A percentile compares a stretch with the other conserved stretches of the same genome.
phyloP scores from a whole-genome alignment of 1,140 invertebrate species.

The Saccostrea echinata region DNA sequence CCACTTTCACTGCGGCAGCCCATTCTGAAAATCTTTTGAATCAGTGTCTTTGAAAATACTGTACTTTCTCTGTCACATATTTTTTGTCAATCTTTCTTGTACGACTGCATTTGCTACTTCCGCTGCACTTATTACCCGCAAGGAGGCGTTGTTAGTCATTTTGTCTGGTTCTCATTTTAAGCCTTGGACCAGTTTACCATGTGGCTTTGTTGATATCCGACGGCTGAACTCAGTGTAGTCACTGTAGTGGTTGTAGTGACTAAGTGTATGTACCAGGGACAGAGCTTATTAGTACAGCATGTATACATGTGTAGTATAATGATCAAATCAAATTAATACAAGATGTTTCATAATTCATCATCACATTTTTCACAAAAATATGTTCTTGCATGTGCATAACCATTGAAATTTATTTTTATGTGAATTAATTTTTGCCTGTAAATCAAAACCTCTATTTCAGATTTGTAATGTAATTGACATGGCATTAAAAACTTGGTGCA shows the following conservation, averaged over 20 bases:
- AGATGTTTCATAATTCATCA: too few relatives aligned
- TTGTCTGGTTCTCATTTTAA: neutral
- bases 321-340: too few relatives aligned
- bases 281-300: too few relatives aligned
- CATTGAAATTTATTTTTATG: too few relatives aligned
- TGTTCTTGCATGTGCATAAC: too few relatives aligned
- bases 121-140: constrained; percentile 13
- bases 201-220: neutral
- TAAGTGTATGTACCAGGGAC: too few relatives aligned
- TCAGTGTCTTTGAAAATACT: neutral
- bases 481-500: neutral
- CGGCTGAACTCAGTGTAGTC: too few relatives aligned
- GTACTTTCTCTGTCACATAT: neutral
- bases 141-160: constrained; percentile 22
- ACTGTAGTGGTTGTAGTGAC: too few relatives aligned
- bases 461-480: neutral
- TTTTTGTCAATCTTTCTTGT: neutral
- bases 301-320: too few relatives aligned
- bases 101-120: constrained; percentile 24
- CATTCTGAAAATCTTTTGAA: neutral
- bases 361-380: too few relatives aligned
- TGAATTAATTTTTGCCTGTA: too few relatives aligned
- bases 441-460: neutral
- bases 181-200: neutral
- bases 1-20: constrained; percentile 13